These are phyloP conservation scores for Neria commutata DNA, from an alignment of 2,888 invertebrate species.

Conservation along the genomic window DNA sequence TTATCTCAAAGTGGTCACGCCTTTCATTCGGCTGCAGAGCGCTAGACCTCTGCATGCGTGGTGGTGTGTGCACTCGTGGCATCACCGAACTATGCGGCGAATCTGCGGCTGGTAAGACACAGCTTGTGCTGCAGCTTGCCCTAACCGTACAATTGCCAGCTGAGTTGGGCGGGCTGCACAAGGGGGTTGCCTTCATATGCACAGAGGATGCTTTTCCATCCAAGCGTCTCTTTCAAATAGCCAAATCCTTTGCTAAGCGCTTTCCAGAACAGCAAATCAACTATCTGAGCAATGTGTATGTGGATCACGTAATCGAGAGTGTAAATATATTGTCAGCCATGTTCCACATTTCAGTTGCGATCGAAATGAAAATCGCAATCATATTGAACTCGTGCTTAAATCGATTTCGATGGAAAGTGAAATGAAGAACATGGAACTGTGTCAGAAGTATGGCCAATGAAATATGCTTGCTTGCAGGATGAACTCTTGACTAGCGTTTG, in stretches of 20 bases:
- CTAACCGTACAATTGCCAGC: slow-evolving; percentile 68
- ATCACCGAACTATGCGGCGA: slow-evolving; percentile 77
- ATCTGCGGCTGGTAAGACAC: slow-evolving; percentile 78
- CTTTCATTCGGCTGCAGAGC: slow-evolving; percentile 65
- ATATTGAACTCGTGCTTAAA: background rate
- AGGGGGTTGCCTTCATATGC: slow-evolving; percentile 71
- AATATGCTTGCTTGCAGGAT: slow-evolving; percentile 62
- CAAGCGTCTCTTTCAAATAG: slow-evolving; percentile 68
- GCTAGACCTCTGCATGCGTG: slow-evolving; percentile 67
- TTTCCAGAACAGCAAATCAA: slow-evolving; percentile 52
- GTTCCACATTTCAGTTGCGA: no score
- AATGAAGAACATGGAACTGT: background rate
- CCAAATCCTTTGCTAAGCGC: slow-evolving; percentile 55
- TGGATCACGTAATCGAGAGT: slow-evolving; percentile 70
- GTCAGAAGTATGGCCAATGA: slow-evolving; percentile 34
- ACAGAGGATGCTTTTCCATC: slow-evolving; percentile 78
- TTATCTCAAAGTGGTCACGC: slow-evolving; percentile 49
- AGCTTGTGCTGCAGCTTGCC: slow-evolving; percentile 75
- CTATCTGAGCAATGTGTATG: slow-evolving; percentile 68
- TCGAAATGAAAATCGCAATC: background rate
- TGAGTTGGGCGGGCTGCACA: slow-evolving; percentile 64
- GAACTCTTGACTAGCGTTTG: slow-evolving; percentile 66
- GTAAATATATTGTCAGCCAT: no score
- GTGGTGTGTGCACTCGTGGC: slow-evolving; percentile 71
- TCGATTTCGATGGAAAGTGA: background rate